Evolutionary conservation across 2,888 invertebrate species (phyloP).

Genomic region (Glomeris marginata): DNA sequence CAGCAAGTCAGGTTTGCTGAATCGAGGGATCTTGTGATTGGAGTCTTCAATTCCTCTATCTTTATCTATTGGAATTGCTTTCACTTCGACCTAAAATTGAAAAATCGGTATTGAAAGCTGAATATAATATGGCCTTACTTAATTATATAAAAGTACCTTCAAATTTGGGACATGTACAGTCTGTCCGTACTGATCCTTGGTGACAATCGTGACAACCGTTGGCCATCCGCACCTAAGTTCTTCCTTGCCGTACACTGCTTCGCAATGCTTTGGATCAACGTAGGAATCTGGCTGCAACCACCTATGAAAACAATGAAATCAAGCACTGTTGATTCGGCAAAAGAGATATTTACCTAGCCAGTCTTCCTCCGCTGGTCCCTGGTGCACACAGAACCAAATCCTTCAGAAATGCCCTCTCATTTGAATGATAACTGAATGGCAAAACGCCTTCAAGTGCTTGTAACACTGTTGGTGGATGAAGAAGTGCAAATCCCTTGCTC

Average conservation of each 20-base stretch:
- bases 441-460: conserved; percentile 80
- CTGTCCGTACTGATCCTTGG: conserved; percentile 84
- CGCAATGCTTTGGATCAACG: conserved; percentile 75
- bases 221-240: conserved; percentile 61
- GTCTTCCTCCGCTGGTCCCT: conserved; percentile 73
- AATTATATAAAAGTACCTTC: conserved; percentile 47
- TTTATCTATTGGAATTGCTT: conserved; percentile 53
- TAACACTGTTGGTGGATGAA: conserved; percentile 68
- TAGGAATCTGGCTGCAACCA: conserved; percentile 90
- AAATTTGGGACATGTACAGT: conserved; percentile 68
- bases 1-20: conserved; percentile 40
- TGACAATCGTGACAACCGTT: conserved; percentile 60
- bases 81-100: conserved; percentile 45
- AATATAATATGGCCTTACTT: background rate
- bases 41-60: conserved; percentile 41
- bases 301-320: conserved; percentile 28
- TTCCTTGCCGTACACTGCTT: conserved; percentile 54
- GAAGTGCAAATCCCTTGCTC: conserved; percentile 76
- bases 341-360: conserved; percentile 43
- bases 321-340: conserved; percentile 2
- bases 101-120: background rate
- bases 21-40: conserved; percentile 40
- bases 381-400: conserved; percentile 80
- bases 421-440: conserved; percentile 64
- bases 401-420: conserved; percentile 78